These are phyloP conservation scores for Proterorhinus semilunaris DNA, from an alignment of 2,113 vertebrate genomes.

Conservation along the genomic window DNA sequence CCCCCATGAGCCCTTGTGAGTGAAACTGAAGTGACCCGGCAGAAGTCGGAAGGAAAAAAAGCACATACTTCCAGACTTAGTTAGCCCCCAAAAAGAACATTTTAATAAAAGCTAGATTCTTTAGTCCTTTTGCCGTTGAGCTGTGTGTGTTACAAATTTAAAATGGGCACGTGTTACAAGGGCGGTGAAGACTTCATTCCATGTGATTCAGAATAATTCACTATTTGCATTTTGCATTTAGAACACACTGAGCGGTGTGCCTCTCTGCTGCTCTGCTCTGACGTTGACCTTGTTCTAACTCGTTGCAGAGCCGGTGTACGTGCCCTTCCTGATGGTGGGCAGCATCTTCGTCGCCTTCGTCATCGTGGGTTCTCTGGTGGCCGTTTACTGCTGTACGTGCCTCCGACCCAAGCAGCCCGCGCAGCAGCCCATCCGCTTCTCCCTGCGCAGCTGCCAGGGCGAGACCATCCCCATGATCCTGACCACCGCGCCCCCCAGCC, in stretches of 20 bases:
- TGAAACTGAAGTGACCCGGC: conserved; percentile 51
- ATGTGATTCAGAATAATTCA: too few relatives aligned
- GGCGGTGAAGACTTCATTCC: too few relatives aligned
- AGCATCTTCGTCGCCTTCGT: conserved; percentile 97
- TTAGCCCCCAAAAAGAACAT: too few relatives aligned
- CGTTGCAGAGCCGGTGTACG: conserved; percentile 88
- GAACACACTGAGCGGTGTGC: too few relatives aligned
- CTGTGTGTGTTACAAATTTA: too few relatives aligned
- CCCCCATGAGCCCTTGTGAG: conserved; percentile 26
- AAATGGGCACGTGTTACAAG: too few relatives aligned
- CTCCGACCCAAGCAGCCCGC: conserved; percentile 91
- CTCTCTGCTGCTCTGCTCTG: too few relatives aligned
- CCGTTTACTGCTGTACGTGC: conserved; percentile 96
- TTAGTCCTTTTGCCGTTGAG: too few relatives aligned
- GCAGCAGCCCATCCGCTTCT: conserved; percentile 90
- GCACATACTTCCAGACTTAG: background rate
- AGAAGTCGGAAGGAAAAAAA: conserved; percentile 25
- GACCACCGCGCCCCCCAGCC: conserved; percentile 80
- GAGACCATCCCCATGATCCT: conserved; percentile 98
- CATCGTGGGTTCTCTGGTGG: conserved; percentile 90
- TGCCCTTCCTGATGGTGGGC: conserved; percentile 96
- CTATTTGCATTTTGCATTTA: too few relatives aligned
- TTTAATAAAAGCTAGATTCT: too few relatives aligned
- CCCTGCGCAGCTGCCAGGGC: conserved; percentile 89
- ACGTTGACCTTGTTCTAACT: background rate